Evolutionary conservation across 1,140 invertebrate genomes (phyloP).

Genomic region (Aradophagus sp.): DNA sequence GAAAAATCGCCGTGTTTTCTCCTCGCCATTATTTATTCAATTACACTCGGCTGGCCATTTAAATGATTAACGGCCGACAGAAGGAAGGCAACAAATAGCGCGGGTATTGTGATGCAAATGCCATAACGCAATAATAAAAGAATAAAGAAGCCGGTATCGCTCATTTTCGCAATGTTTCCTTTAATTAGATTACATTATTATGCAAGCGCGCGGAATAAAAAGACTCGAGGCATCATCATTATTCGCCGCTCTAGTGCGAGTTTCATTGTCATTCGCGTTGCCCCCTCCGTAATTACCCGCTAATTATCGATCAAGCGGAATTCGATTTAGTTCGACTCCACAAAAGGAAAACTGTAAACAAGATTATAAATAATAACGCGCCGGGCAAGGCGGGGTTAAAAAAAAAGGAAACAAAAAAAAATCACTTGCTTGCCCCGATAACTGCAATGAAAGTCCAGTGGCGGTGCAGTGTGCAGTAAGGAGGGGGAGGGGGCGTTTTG

Average conservation of each 20-base stretch:
- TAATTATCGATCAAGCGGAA: slow-evolving; percentile 33
- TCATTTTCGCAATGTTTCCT: slow-evolving; percentile 21
- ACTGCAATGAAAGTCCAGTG: slow-evolving; percentile 13
- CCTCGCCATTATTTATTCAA: too few species aligned
- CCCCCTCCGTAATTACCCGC: slow-evolving; percentile 21
- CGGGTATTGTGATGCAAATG: slow-evolving; percentile 38
- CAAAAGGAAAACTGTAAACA: slow-evolving; percentile 10
- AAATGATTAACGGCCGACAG: too few species aligned
- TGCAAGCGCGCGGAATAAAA: slow-evolving; percentile 21
- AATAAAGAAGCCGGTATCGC: slow-evolving; percentile 40
- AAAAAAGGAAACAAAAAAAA: too few species aligned
- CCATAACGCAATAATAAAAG: slow-evolving; percentile 42
- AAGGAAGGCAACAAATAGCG: too few species aligned
- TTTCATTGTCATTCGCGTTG: slow-evolving; percentile 15
- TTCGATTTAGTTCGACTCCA: slow-evolving; percentile 7
- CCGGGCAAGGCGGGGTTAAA: slow-evolving; percentile 11
- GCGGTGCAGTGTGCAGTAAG: not conserved
- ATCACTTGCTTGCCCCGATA: slow-evolving; percentile 23
- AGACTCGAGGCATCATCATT: slow-evolving; percentile 26
- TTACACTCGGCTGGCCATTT: too few species aligned
- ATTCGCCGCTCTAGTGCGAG: slow-evolving; percentile 13
- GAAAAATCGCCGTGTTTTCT: too few species aligned
- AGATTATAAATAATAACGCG: slow-evolving; percentile 39
- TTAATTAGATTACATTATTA: slow-evolving; percentile 43
- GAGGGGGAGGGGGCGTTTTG: slow-evolving; percentile 5